Evolutionary conservation across 2,113 vertebrate genomes (phyloP), one percentile per base, ranked within the genome.

Genomic region (Thamnaconus septentrionalis): DNA sequence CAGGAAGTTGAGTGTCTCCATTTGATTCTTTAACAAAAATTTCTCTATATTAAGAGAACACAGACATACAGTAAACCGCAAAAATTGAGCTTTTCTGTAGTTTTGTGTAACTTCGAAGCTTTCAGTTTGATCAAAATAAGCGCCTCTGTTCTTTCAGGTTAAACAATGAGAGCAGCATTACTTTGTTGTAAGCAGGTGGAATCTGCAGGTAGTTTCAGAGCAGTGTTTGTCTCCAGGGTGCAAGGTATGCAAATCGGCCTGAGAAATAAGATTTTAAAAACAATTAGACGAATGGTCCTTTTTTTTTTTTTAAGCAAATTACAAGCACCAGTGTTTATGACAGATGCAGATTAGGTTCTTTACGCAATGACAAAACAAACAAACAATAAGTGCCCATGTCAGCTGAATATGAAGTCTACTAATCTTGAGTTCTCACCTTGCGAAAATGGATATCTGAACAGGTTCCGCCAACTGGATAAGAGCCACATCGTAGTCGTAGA

Each of bases 221-320:
- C 90, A 6, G 61, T 40, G 51, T 49, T 92, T 7, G 91, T 90
- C 51, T 87, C 80, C 58, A 69, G 12, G 12, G 92, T 92, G 71
- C 92, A 90, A 8, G 92, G 92, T 62, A 93, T 85, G 52, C 92
- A 93, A 50, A 93, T 92, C 6, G 89, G 81, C 66, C 92, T 93
- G 54, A 59, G 56, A 55, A 31, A 31, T 0, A 5, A 70, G 18
- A 59, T 4, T 71, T 10, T 40, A 59, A 66, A 64, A 42, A 46
- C 31, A 67, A 42, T 11, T 2, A 11, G 39, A 10, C 44, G n/a
- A 8, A 9, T 18, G 18, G 52, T 31, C 18, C 18, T 31, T 31
- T 31, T 31, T 31, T 31, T 31, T 31, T 31, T 31, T 31, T 31
- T 31, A 31, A 31, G 18, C 18, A 31, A 31, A 31, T 31, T 31